phyloP scores from a whole-genome alignment of 1,140 invertebrate genomes.

The Drosophila asahinai region DNA sequence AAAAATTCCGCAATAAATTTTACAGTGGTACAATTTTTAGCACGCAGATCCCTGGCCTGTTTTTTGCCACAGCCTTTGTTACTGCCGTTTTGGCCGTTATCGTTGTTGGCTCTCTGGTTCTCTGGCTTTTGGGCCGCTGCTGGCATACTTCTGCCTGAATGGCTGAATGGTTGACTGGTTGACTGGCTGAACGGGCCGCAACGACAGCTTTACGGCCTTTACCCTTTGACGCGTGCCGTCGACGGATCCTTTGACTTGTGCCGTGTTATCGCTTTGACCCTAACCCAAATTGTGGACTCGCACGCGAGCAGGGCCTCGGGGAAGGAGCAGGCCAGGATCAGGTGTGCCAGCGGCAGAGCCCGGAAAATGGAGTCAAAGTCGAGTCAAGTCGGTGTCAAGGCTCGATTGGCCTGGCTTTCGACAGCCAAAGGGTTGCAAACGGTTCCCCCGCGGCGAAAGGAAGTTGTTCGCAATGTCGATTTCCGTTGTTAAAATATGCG shows the following conservation, averaged over 20 bases:
- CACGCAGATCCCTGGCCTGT: constrained; percentile 60
- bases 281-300: constrained; percentile 80
- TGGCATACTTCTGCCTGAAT: constrained; percentile 48
- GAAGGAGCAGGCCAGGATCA: constrained; percentile 14
- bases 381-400: constrained; percentile 63
- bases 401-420: constrained; percentile 40
- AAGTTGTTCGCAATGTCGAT: constrained; percentile 64
- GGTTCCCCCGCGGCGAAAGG: constrained; percentile 27
- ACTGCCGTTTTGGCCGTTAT: constrained; percentile 27
- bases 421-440: constrained; percentile 8
- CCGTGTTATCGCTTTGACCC: constrained; percentile 81
- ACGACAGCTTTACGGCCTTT: constrained; percentile 73
- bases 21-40: constrained; percentile 64
- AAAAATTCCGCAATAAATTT: constrained; percentile 76
- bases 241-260: constrained; percentile 71
- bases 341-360: constrained; percentile 41
- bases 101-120: constrained; percentile 26
- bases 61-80: constrained; percentile 18
- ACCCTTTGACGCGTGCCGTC: constrained; percentile 67
- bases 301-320: constrained; percentile 59
- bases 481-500: constrained; percentile 30
- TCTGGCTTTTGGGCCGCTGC: background rate
- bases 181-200: constrained; percentile 46
- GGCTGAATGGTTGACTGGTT: constrained; percentile 17
- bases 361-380: constrained; percentile 72